Percentiles rank a stretch among this genome's conserved stretches.
Conservation (phyloP, 2,797 vertebrate genomes). For the Momotus momota region DNA sequence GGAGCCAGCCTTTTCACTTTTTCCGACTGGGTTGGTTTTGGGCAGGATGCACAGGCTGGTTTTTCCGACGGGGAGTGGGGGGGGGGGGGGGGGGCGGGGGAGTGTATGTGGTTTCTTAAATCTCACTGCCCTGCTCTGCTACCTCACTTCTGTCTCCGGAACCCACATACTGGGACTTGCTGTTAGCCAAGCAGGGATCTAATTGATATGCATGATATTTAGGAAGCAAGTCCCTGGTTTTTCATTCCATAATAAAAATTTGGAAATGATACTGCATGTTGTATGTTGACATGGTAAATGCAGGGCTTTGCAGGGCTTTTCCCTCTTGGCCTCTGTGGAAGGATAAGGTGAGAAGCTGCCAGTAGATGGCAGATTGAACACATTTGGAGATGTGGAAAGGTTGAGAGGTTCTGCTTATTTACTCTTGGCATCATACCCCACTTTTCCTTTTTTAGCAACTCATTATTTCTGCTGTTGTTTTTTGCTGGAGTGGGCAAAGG, state of each 20-base stretch:
- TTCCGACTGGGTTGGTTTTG: too few relatives aligned
- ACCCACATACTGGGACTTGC: not conserved
- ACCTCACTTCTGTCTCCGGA: not conserved
- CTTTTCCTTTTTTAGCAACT: slow-evolving; percentile 45
- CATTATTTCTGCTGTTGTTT: not conserved
- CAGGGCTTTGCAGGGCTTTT: not conserved
- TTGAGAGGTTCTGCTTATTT: not conserved
- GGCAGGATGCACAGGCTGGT: too few relatives aligned
- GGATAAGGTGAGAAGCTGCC: slow-evolving; percentile 6
- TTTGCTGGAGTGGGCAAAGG: not conserved
- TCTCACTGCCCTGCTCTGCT: not conserved
- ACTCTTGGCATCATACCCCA: not conserved
- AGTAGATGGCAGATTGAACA: slow-evolving; percentile 60
- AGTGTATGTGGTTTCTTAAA: not conserved
- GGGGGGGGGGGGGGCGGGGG: too few relatives aligned
- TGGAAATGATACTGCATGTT: not conserved
- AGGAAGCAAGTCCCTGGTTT: not conserved
- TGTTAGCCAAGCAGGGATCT: not conserved
- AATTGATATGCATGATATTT: not conserved
- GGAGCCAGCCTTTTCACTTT: too few relatives aligned
- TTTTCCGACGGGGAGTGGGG: fast-evolving
- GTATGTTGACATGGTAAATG: not conserved
- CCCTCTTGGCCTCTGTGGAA: not conserved
- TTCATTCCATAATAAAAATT: not conserved
- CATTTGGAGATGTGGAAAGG: not conserved